These are phyloP conservation scores for Entomobrya proxima DNA, from an alignment of 2,888 invertebrate species.

Conservation along the genomic window DNA sequence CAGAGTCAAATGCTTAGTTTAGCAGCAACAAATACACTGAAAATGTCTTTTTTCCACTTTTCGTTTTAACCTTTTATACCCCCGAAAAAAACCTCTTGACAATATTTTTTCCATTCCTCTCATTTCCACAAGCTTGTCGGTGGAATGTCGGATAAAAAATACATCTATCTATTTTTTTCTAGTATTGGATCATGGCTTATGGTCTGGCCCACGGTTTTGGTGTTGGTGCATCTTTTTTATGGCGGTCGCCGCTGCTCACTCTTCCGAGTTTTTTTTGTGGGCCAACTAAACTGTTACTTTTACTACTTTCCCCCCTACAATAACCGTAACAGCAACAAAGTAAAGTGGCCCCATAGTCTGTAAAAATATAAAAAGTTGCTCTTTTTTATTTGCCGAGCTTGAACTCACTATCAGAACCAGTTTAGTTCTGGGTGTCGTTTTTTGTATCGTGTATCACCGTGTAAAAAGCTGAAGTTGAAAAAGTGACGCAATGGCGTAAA, in stretches of 20 bases:
- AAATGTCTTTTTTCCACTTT: too few relatives aligned
- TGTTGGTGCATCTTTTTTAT: not conserved
- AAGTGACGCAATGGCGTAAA: conserved; percentile 31
- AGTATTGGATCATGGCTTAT: not conserved
- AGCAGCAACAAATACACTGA: too few relatives aligned
- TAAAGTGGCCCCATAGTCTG: not conserved
- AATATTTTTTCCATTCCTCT: too few relatives aligned
- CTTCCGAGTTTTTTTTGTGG: not conserved
- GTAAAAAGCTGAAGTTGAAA: too few relatives aligned
- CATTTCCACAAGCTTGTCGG: too few relatives aligned
- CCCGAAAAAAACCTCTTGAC: too few relatives aligned
- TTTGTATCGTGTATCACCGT: too few relatives aligned
- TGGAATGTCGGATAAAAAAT: too few relatives aligned
- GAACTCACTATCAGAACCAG: not conserved
- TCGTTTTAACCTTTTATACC: too few relatives aligned
- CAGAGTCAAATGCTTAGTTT: too few relatives aligned
- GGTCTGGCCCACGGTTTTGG: too few relatives aligned
- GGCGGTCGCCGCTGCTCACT: not conserved
- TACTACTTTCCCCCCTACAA: conserved; percentile 20
- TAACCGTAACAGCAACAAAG: not conserved
- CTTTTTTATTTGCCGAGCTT: not conserved
- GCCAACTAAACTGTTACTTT: conserved; percentile 19
- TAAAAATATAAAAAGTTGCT: not conserved
- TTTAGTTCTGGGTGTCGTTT: not conserved
- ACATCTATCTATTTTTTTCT: not conserved